Evolutionary conservation across 2,797 vertebrate genomes (phyloP).

Genomic region (Bovichtus diacanthus): DNA sequence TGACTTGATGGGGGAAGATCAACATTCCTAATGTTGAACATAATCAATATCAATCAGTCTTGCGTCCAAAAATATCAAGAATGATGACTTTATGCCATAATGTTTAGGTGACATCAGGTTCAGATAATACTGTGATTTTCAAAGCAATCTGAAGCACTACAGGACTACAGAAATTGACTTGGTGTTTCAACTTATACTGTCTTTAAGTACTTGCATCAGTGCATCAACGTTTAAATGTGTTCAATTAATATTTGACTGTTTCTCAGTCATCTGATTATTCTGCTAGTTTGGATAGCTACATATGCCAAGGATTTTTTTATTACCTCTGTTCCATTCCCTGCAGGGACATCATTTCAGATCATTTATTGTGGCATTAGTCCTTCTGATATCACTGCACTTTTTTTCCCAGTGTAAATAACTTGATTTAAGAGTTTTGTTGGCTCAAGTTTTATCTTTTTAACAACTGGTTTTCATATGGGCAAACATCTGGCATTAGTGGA

Average conservation of each 20-base stretch:
- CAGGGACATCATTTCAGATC: slow-evolving; percentile 35
- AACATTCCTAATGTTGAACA: background rate
- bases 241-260: slow-evolving; percentile 37
- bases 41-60: background rate
- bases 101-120: background rate
- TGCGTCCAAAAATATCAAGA: background rate
- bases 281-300: slow-evolving; percentile 28
- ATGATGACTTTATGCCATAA: background rate
- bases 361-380: slow-evolving; percentile 40
- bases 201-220: slow-evolving; percentile 31
- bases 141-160: background rate
- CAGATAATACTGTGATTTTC: background rate
- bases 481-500: slow-evolving; percentile 29
- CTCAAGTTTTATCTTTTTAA: slow-evolving; percentile 36
- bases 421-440: slow-evolving; percentile 49
- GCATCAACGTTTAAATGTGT: slow-evolving; percentile 34
- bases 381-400: slow-evolving; percentile 18
- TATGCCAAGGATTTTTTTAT: slow-evolving; percentile 44
- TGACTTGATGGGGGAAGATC: background rate
- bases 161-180: background rate
- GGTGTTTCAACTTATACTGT: background rate
- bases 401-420: slow-evolving; percentile 49
- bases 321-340: slow-evolving; percentile 31
- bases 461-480: slow-evolving; percentile 44
- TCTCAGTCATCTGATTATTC: slow-evolving; percentile 32